Evolutionary conservation across 92 coral and sea anemone species (phyloP).

Genomic region (Blastomussa wellsi): DNA sequence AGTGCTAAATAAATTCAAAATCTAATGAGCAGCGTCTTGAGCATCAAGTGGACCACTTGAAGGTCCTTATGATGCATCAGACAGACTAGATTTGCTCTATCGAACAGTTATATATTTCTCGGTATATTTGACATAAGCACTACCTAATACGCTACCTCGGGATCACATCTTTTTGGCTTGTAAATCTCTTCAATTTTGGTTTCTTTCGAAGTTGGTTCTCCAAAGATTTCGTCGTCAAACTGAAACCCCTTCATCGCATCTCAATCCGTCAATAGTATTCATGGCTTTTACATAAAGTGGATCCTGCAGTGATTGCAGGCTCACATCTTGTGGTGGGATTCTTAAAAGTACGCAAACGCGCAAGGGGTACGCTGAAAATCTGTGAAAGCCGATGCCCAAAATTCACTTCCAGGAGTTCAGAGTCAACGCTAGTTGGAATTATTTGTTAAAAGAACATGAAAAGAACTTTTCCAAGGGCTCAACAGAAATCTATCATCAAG

Average conservation of each 20-base stretch:
- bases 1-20: too few species aligned
- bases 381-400: background rate
- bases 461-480: constrained; percentile 86
- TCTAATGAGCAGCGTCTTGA: too few species aligned
- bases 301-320: constrained; percentile 26
- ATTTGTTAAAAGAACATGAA: constrained; percentile 54
- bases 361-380: background rate
- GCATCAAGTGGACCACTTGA: too few species aligned
- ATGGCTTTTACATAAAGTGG: background rate
- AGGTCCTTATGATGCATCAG: too few species aligned
- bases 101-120: background rate
- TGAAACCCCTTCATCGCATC: constrained; percentile 47
- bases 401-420: background rate
- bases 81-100: too few species aligned
- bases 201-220: constrained; percentile 22
- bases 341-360: too few species aligned
- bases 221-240: constrained; percentile 80
- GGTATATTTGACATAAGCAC: background rate
- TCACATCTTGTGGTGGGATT: background rate
- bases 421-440: background rate
- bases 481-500: constrained; percentile 86
- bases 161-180: constrained; percentile 60
- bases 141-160: constrained; percentile 30
- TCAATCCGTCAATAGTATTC: background rate
- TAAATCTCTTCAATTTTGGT: constrained; percentile 27